Conservation (phyloP, 2,888 invertebrate species). For the Tachystola acroxantha region DNA sequence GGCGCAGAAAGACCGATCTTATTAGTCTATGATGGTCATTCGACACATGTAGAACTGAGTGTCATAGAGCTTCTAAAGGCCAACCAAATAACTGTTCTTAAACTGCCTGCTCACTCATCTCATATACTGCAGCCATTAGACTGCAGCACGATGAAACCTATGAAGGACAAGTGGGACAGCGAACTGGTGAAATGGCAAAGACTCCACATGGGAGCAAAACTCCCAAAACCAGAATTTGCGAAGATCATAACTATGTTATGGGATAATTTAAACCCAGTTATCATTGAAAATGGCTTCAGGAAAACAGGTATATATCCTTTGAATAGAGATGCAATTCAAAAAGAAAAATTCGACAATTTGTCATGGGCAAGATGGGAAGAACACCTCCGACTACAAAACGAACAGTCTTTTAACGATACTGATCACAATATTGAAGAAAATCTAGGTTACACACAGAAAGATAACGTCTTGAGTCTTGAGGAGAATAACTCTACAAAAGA, state of each 20-base stretch:
- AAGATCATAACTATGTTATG: slow-evolving; percentile 7
- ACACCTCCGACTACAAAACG: too few species aligned
- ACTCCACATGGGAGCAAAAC: slow-evolving; percentile 5
- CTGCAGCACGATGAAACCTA: slow-evolving; percentile 14
- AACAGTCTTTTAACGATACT: too few species aligned
- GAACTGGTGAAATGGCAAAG: slow-evolving; percentile 9
- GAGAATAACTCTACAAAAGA: too few species aligned
- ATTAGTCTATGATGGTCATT: slow-evolving; percentile 28
- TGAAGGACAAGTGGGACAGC: slow-evolving; percentile 14
- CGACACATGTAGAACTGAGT: slow-evolving; percentile 22
- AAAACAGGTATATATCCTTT: slow-evolving; percentile 9
- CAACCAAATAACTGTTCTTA: slow-evolving; percentile 22
- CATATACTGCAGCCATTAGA: slow-evolving; percentile 27
- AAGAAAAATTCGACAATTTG: slow-evolving; percentile 3
- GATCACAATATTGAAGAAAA: too few species aligned
- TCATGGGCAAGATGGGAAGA: slow-evolving; percentile 2
- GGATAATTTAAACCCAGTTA: slow-evolving; percentile 3
- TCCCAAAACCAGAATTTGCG: slow-evolving; percentile 9
- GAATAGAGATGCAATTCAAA: slow-evolving; percentile 1
- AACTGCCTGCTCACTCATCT: slow-evolving; percentile 26
- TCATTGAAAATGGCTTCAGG: slow-evolving; percentile 9
- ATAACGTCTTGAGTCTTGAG: too few species aligned
- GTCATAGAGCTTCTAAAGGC: slow-evolving; percentile 15
- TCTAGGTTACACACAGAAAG: too few species aligned
- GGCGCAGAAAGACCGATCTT: slow-evolving; percentile 23